phyloP scores from a whole-genome alignment of 2,113 vertebrate species.

The Lethenteron camtschaticum region DNA sequence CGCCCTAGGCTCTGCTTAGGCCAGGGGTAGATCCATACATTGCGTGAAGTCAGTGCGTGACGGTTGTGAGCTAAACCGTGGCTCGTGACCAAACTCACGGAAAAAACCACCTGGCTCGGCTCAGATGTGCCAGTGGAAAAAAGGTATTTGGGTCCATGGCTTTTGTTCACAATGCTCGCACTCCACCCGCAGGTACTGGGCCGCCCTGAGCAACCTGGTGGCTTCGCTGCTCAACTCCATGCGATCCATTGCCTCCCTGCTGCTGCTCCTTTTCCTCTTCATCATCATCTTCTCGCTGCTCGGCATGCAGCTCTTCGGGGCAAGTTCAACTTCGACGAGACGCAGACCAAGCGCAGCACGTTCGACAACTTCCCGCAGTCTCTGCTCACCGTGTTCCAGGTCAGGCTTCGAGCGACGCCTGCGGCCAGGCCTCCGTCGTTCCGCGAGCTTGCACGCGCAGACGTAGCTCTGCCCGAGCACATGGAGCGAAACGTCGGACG shows the following conservation, averaged over 20 bases:
- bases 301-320: slow-evolving; percentile 98
- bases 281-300: slow-evolving; percentile 99
- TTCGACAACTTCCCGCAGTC: slow-evolving; percentile 99
- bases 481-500: too few species aligned
- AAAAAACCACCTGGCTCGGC: not conserved
- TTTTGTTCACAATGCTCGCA: too few species aligned
- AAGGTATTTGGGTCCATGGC: too few species aligned
- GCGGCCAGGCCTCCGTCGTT: too few species aligned
- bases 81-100: not conserved
- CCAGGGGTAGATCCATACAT: too few species aligned
- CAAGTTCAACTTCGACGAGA: slow-evolving; percentile 95
- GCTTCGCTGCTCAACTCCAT: slow-evolving; percentile 89
- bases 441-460: too few species aligned
- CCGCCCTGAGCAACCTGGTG: slow-evolving; percentile 90
- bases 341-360: slow-evolving; percentile 71
- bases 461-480: too few species aligned
- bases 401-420: slow-evolving; percentile 13
- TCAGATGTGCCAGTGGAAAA: too few species aligned
- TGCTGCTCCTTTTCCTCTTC: slow-evolving; percentile 96
- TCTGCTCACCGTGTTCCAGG: slow-evolving; percentile 95
- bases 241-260: slow-evolving; percentile 86
- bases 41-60: too few species aligned
- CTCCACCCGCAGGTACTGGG: slow-evolving; percentile 55
- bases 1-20: too few species aligned
- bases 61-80: not conserved